A percentile compares a stretch with the other conserved stretches of the same genome.
Evolutionary conservation across 1,140 invertebrate species (phyloP).

Genomic region (Leptopilina boulardi): DNA sequence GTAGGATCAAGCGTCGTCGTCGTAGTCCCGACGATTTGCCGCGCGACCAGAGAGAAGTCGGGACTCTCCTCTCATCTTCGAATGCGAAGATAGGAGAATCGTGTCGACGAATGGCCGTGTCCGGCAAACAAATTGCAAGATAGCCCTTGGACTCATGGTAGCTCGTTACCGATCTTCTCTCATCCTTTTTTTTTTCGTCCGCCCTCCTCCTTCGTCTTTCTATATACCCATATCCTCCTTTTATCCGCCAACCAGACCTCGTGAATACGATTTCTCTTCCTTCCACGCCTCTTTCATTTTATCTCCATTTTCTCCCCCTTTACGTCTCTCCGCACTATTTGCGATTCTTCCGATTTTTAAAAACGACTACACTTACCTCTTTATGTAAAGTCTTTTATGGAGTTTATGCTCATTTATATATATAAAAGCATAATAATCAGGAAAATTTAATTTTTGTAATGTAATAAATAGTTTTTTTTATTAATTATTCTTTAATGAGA

Average conservation of each 20-base stretch:
- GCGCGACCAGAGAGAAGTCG: slow-evolving; percentile 54
- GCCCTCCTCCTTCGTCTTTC: slow-evolving; percentile 21
- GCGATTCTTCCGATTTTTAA: slow-evolving; percentile 10
- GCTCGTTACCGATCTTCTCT: slow-evolving; percentile 63
- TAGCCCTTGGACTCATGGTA: slow-evolving; percentile 68
- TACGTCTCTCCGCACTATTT: no score
- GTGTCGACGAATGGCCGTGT: slow-evolving; percentile 74
- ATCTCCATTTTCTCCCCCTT: slow-evolving; percentile 38
- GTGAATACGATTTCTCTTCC: slow-evolving; percentile 20
- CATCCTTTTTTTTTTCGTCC: slow-evolving; percentile 42
- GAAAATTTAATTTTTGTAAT: no score
- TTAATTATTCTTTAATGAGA: no score
- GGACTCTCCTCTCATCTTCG: slow-evolving; percentile 70
- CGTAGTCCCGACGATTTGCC: background rate
- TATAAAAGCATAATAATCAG: no score
- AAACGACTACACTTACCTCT: background rate
- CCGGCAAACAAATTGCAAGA: slow-evolving; percentile 75
- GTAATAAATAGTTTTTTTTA: no score
- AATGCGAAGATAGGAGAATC: slow-evolving; percentile 72
- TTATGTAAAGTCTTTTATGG: background rate
- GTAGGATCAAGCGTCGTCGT: slow-evolving; percentile 33
- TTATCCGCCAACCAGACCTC: slow-evolving; percentile 17
- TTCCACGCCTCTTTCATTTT: slow-evolving; percentile 43
- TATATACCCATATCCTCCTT: background rate
- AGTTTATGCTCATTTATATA: no score